phyloP scores from a whole-genome alignment of 2,888 invertebrate genomes.

The Synergus japonicus region DNA sequence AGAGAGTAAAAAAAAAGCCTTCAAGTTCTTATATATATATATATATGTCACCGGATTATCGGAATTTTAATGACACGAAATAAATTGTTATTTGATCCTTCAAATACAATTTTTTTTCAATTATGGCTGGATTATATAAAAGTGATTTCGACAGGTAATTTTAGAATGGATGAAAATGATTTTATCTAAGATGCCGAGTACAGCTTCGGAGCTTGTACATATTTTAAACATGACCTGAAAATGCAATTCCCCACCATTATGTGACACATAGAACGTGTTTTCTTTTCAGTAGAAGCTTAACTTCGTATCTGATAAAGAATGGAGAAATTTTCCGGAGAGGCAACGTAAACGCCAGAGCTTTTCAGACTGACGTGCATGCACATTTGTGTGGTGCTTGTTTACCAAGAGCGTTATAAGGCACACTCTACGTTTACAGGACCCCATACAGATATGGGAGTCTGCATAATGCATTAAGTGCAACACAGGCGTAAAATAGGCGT shows the following conservation, averaged over 20 bases:
- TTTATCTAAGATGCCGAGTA: neutral
- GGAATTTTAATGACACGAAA: too few relatives aligned
- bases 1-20: too few relatives aligned
- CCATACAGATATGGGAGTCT: conserved; percentile 6
- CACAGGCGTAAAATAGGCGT: conserved; percentile 11
- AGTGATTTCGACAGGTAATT: neutral
- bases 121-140: neutral
- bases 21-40: too few relatives aligned
- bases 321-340: neutral
- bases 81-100: too few relatives aligned
- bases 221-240: neutral
- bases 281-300: conserved; percentile 24
- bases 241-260: neutral
- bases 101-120: too few relatives aligned
- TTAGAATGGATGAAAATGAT: neutral
- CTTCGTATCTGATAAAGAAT: conserved; percentile 30
- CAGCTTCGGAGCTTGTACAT: neutral
- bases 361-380: neutral
- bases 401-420: conserved; percentile 1
- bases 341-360: conserved; percentile 13
- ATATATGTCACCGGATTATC: too few relatives aligned
- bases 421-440: conserved; percentile 17
- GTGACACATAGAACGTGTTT: neutral
- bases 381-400: conserved; percentile 13
- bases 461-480: conserved; percentile 25